Percentiles rank a stretch among this genome's conserved stretches.
These are phyloP conservation scores for Alviniconcha strummeri DNA, from an alignment of 2,888 invertebrate genomes.

Conservation along the genomic window DNA sequence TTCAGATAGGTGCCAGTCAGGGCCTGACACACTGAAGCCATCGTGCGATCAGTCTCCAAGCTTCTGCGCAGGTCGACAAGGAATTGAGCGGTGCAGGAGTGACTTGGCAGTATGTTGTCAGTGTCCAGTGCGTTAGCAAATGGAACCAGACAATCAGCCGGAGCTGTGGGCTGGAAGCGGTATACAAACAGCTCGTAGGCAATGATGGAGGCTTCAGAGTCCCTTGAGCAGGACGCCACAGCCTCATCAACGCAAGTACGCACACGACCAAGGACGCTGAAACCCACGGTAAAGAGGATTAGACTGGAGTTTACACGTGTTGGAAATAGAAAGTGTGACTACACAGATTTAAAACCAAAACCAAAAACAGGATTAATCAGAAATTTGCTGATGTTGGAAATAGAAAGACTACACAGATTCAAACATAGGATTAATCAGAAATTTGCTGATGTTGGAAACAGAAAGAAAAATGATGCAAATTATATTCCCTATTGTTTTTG, in stretches of 20 bases:
- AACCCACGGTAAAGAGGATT: too few species aligned
- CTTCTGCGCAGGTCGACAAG: neutral
- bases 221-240: neutral
- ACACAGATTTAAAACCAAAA: neutral
- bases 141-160: neutral
- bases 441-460: too few species aligned
- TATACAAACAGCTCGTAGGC: neutral
- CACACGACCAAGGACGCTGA: neutral
- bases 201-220: neutral
- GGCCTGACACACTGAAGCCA: neutral
- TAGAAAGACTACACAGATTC: too few species aligned
- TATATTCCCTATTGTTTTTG: too few species aligned
- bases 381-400: neutral
- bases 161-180: neutral
- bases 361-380: neutral
- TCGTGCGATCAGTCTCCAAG: neutral
- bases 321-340: too few species aligned
- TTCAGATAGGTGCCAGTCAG: neutral
- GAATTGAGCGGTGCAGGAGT: neutral
- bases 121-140: neutral
- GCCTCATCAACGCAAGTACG: neutral
- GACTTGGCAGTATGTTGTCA: neutral
- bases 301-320: too few species aligned
- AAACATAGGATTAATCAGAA: too few species aligned
- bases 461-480: too few species aligned